phyloP scores from a whole-genome alignment of 92 coral and sea anemone genomes.

The Bergia sp. region DNA sequence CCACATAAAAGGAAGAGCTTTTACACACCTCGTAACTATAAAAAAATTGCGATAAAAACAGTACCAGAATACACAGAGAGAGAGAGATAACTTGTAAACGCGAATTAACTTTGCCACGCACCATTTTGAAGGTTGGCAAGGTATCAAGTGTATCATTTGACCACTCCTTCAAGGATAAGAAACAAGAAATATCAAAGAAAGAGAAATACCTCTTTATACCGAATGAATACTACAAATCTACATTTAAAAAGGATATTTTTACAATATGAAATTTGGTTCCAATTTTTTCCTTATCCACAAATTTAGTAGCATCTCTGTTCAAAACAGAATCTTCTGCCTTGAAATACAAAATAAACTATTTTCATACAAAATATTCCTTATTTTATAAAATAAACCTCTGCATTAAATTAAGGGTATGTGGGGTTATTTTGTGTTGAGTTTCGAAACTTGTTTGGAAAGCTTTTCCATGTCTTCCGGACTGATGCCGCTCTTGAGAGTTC shows the following conservation, averaged over 20 bases:
- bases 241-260: constrained; percentile 2
- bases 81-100: background rate
- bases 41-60: background rate
- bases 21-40: background rate
- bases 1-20: background rate
- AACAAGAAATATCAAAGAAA: background rate
- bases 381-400: constrained; percentile 45
- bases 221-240: constrained; percentile 22
- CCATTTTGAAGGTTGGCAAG: background rate
- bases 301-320: constrained; percentile 40
- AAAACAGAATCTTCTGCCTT: constrained; percentile 55
- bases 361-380: constrained; percentile 42
- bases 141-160: background rate
- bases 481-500: constrained; percentile 92
- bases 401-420: constrained; percentile 35
- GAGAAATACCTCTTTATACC: background rate
- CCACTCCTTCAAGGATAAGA: background rate
- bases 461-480: constrained; percentile 93
- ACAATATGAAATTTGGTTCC: constrained; percentile 33
- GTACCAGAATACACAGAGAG: background rate
- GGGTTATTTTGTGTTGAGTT: constrained; percentile 70
- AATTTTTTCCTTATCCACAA: constrained; percentile 12
- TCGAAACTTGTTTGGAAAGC: constrained; percentile 76
- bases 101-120: too few relatives aligned
- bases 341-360: constrained; percentile 56